A percentile compares a stretch with the other conserved stretches of the same genome.
These are phyloP conservation scores for Petrocephalus zakoni DNA, from an alignment of 2,113 vertebrate species.

Conservation along the genomic window DNA sequence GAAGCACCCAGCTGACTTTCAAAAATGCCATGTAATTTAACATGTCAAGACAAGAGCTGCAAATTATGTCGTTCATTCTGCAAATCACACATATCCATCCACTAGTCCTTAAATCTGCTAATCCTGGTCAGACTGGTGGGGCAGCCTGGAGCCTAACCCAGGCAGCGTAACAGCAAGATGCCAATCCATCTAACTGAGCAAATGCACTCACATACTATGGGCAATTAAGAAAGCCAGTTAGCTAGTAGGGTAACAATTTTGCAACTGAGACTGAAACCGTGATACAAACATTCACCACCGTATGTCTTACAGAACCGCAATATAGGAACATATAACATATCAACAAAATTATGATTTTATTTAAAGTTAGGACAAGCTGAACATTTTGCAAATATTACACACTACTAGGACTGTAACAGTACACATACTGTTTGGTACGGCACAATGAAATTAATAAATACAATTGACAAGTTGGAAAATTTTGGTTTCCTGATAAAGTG, in stretches of 20 bases:
- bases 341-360: not conserved
- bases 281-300: too few relatives aligned
- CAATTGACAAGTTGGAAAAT: not conserved
- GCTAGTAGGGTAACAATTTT: not conserved
- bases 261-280: too few relatives aligned
- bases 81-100: not conserved
- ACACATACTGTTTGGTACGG: not conserved
- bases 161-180: not conserved
- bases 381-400: not conserved
- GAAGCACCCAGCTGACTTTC: not conserved
- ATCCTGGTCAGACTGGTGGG: not conserved
- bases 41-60: not conserved
- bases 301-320: too few relatives aligned
- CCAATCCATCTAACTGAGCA: not conserved
- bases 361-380: not conserved
- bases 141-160: not conserved
- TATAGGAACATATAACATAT: not conserved
- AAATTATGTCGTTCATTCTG: not conserved
- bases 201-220: not conserved
- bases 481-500: not conserved
- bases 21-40: not conserved
- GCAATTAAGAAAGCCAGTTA: not conserved
- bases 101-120: not conserved
- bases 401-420: not conserved
- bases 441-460: not conserved